Evolutionary conservation across 2,888 invertebrate species (phyloP).

Genomic region (Chymomyza fuscimana): DNA sequence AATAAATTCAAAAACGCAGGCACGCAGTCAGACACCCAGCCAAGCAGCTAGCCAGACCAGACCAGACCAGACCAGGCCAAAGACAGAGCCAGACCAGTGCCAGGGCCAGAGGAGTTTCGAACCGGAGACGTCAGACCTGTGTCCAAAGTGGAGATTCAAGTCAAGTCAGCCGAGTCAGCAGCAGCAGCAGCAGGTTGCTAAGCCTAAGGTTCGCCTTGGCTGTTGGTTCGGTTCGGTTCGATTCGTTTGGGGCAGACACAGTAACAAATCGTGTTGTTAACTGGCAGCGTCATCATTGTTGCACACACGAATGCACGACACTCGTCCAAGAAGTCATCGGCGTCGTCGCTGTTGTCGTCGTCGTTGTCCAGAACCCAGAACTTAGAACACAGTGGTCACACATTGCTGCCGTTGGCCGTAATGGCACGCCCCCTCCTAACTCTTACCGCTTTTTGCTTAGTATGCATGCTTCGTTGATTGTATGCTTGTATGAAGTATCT

Average conservation of each 20-base stretch:
- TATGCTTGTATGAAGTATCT: slow-evolving; percentile 19
- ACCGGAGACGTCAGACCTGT: neutral
- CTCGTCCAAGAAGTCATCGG: neutral
- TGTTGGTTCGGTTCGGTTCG: slow-evolving; percentile 2
- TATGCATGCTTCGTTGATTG: slow-evolving; percentile 65
- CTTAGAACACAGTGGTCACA: slow-evolving; percentile 9
- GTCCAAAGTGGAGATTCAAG: neutral
- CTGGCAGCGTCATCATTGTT: slow-evolving; percentile 62
- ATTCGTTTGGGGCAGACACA: slow-evolving; percentile 34
- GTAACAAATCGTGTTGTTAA: slow-evolving; percentile 73
- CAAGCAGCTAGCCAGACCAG: slow-evolving; percentile 6
- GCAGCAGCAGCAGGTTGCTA: slow-evolving; percentile 58
- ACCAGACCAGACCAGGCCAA: slow-evolving; percentile 4
- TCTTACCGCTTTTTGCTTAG: slow-evolving; percentile 18
- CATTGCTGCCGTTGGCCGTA: slow-evolving; percentile 5
- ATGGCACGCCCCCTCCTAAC: neutral
- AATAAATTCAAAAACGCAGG: slow-evolving; percentile 66
- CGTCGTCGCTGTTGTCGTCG: neutral
- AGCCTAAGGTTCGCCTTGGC: slow-evolving; percentile 55
- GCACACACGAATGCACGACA: slow-evolving; percentile 33
- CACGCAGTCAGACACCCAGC: slow-evolving; percentile 7
- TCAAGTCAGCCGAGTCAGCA: neutral
- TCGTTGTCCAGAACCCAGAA: neutral
- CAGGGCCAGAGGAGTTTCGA: neutral
- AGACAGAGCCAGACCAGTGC: neutral